Conservation (phyloP, 2,797 vertebrate genomes). For the Paratrypauchen microcephalus region DNA sequence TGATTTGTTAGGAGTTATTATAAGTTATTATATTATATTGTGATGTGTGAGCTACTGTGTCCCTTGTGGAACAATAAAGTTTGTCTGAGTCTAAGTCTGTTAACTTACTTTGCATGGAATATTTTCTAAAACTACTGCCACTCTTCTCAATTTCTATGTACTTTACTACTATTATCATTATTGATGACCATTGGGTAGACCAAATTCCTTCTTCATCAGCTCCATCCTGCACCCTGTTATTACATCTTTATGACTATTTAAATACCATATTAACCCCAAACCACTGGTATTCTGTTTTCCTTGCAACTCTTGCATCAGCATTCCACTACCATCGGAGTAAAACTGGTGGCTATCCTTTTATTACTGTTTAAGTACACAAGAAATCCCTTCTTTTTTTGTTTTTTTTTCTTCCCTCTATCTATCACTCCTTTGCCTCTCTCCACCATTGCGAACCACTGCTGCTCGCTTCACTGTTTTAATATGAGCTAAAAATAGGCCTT, state of each 20-base stretch:
- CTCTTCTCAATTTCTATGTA: no score
- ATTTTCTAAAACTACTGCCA: no score
- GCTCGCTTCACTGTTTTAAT: conserved; percentile 54
- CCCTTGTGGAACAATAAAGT: no score
- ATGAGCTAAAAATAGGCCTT: conserved; percentile 71
- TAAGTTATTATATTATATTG: no score
- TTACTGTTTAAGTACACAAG: conserved; percentile 39
- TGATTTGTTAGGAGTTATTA: no score
- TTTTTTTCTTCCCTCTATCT: conserved; percentile 25
- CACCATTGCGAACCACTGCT: conserved; percentile 30
- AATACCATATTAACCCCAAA: conserved; percentile 3
- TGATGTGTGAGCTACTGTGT: no score
- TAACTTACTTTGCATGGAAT: no score
- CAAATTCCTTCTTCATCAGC: neutral
- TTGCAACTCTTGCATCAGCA: conserved; percentile 18
- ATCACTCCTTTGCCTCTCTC: conserved; percentile 55
- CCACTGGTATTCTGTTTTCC: conserved; percentile 23
- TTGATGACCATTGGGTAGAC: neutral
- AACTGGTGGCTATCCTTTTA: conserved; percentile 17
- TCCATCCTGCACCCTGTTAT: neutral
- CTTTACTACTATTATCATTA: neutral
- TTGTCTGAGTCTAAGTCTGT: no score
- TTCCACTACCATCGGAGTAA: conserved; percentile 13
- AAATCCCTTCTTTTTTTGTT: conserved; percentile 37
- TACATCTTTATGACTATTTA: neutral